Evolutionary conservation across 2,113 vertebrate genomes (phyloP).

Genomic region (Malaclemys terrapin): DNA sequence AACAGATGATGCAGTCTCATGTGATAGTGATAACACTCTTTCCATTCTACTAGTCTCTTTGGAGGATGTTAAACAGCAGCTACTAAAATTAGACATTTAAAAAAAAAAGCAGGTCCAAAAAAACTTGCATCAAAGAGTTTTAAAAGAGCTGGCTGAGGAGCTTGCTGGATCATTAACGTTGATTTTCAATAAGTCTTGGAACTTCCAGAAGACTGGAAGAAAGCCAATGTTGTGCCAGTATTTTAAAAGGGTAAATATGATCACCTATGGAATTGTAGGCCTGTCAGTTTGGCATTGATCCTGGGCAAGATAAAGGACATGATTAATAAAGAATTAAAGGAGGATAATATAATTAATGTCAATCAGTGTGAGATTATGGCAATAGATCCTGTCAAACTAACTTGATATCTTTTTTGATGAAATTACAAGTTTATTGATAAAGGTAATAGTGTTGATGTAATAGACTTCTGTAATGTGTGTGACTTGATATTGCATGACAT

Average conservation of each 20-base stretch:
- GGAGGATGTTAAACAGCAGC: not conserved
- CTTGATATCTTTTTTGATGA: not conserved
- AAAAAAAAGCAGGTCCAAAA: not conserved
- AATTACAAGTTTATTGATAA: not conserved
- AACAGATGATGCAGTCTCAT: not conserved
- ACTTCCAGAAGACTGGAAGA: not conserved
- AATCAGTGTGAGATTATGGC: not conserved
- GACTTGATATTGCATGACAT: not conserved
- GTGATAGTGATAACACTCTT: not conserved
- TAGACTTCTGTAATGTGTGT: not conserved
- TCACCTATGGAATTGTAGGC: not conserved
- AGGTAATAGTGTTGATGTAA: not conserved
- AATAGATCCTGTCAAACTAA: not conserved
- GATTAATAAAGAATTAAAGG: not conserved
- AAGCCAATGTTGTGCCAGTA: not conserved
- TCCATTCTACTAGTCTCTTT: not conserved
- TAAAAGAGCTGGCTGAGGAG: not conserved
- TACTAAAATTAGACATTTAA: not conserved
- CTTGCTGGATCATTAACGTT: not conserved
- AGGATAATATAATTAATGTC: not conserved
- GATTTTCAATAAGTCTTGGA: not conserved
- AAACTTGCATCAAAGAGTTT: not conserved
- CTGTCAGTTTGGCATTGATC: not conserved
- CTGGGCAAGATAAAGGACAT: not conserved
- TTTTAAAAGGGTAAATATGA: not conserved